Evolutionary conservation across 2,797 vertebrate genomes (phyloP).

Genomic region (Trichosurus vulpecula): DNA sequence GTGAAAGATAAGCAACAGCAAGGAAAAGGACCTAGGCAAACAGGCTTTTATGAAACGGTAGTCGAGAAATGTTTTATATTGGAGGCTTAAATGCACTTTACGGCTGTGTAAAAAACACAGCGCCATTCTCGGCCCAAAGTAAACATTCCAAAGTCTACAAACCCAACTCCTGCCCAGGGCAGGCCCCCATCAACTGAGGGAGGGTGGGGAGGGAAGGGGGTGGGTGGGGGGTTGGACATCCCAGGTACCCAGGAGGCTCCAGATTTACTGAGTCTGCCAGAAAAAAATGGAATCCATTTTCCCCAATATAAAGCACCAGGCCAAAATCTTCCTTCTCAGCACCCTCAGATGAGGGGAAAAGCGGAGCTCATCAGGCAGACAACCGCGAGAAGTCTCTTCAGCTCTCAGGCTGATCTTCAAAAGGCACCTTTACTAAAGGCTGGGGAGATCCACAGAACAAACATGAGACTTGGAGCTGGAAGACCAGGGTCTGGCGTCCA

Average conservation of each 20-base stretch:
- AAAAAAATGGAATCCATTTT: not conserved
- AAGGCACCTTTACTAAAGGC: not conserved
- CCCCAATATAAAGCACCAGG: not conserved
- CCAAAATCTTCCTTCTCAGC: not conserved
- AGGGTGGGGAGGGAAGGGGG: not conserved
- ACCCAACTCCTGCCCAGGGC: conserved; percentile 55
- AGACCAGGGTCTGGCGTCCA: not conserved
- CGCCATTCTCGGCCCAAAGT: conserved; percentile 78
- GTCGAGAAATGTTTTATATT: conserved; percentile 81
- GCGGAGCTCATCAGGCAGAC: not conserved
- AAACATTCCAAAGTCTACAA: conserved; percentile 73
- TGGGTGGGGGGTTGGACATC: not conserved
- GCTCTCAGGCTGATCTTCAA: too few relatives aligned
- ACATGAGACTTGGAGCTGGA: too few relatives aligned
- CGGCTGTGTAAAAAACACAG: conserved; percentile 80
- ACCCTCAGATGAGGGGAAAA: not conserved
- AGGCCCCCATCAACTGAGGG: conserved; percentile 49
- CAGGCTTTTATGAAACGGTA: conserved; percentile 79
- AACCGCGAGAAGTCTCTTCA: not conserved
- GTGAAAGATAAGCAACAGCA: conserved; percentile 82
- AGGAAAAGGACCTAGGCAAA: conserved; percentile 72
- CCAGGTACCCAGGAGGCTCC: not conserved
- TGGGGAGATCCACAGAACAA: not conserved
- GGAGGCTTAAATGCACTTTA: conserved; percentile 81
- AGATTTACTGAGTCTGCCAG: not conserved